Evolutionary conservation across 1,140 invertebrate species (phyloP).

Genomic region (Pollicipes pollicipes): DNA sequence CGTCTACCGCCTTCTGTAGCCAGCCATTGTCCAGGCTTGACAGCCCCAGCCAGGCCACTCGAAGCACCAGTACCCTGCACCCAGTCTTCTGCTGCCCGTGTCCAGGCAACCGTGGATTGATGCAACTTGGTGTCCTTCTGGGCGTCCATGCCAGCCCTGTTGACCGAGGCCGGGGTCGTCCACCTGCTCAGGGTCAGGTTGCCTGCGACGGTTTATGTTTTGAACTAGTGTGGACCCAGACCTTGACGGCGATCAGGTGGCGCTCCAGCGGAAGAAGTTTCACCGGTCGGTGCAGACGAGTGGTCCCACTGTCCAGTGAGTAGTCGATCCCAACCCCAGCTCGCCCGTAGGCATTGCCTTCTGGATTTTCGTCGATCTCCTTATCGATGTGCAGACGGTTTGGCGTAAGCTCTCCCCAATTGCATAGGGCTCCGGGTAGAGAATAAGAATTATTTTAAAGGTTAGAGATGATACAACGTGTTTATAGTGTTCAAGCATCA

Average conservation of each 20-base stretch:
- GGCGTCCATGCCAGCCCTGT: slow-evolving; percentile 37
- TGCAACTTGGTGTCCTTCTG: slow-evolving; percentile 46
- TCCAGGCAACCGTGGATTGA: slow-evolving; percentile 81
- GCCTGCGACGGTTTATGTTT: neutral
- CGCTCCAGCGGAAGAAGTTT: slow-evolving; percentile 51
- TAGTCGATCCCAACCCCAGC: slow-evolving; percentile 59
- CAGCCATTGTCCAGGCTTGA: too few relatives aligned
- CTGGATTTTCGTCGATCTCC: slow-evolving; percentile 23
- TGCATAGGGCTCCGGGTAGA: neutral
- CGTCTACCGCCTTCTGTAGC: too few relatives aligned
- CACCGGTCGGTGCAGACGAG: slow-evolving; percentile 54
- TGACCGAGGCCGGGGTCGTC: neutral
- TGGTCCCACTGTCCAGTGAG: slow-evolving; percentile 70
- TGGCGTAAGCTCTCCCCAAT: neutral
- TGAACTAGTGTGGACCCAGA: neutral
- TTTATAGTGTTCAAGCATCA: neutral
- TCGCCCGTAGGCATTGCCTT: slow-evolving; percentile 62
- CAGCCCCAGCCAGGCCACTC: too few relatives aligned
- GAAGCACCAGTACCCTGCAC: slow-evolving; percentile 27
- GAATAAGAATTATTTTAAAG: neutral
- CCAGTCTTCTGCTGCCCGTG: slow-evolving; percentile 65
- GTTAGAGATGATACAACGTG: neutral
- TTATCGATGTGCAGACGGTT: neutral
- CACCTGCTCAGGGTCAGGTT: neutral
- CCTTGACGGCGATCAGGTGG: neutral